Base-by-base conservation (phyloP, 2,113 vertebrate species). In the Holacanthus passer region DNA sequence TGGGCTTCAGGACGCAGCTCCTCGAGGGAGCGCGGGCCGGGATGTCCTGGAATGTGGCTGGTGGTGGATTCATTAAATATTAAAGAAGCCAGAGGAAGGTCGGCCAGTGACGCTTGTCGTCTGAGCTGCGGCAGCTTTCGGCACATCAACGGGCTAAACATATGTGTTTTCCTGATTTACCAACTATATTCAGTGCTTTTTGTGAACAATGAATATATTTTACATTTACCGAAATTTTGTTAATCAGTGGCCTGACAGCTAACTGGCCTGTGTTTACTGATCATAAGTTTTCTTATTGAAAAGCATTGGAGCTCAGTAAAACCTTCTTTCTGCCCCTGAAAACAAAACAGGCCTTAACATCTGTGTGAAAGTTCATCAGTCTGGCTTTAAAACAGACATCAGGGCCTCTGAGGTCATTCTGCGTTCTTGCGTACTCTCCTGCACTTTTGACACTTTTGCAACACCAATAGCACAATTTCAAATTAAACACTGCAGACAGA, bases 31-130 rank as follows among this genome's bases (percentile, higher is more conserved):
- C 2, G 52, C 75, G 3, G 20, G 55, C 29, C 45, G 75, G 75
- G 67, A 87, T 27, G 78, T 83, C 79, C 76, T 83, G 72, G 84
- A 89, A 89, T 84, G 84, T 83, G 47, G 52, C 74, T 39, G 69
- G 63, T 86, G 88, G 67, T 77, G 72, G 74, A 83, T 91, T 79
- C 24, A 71, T 90, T 78, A 56, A 72, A 77, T 53, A 85, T 84
- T 48, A 69, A 39, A 5, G 9, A 27, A 69, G 73, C 37, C 56
- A 73, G 39, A 55, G 19, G 53, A 62, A 71, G 77, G 81, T 76
- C 68, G 75, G 17, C 43, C 5, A 7, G 22, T 48, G 16, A 45
- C 1, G 16, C 19, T 53, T 58, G 48, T 17, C 7, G 48, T 16
- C 43, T 14, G n/a, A 70, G n/a, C 52, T 39, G 27, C 35, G 32